Evolutionary conservation across 2,797 vertebrate genomes (phyloP).

Genomic region (Mionectes olivaceus): DNA sequence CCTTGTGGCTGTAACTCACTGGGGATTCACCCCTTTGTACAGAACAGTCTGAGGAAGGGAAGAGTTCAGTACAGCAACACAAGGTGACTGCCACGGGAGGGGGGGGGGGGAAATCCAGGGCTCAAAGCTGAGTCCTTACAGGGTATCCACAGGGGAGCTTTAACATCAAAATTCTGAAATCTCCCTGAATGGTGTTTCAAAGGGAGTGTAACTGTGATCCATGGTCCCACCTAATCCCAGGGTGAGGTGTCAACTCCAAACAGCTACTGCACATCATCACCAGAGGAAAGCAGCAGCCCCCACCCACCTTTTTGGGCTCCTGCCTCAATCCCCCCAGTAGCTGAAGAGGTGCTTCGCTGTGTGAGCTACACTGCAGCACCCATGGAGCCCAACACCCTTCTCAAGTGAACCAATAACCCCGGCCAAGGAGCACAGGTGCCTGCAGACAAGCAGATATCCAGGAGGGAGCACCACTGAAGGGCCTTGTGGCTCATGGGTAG

Average conservation of each 20-base stretch:
- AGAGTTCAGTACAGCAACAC: not conserved
- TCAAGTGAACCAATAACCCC: accelerated
- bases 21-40: not conserved
- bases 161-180: not conserved
- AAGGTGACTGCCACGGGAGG: not conserved
- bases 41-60: not conserved
- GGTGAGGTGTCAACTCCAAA: not conserved
- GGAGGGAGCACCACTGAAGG: not conserved
- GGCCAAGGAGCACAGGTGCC: not conserved
- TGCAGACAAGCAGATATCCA: not conserved
- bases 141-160: not conserved
- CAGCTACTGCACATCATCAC: not conserved
- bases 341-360: accelerated
- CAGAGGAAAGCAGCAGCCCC: not conserved
- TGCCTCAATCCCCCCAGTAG: not conserved
- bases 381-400: not conserved
- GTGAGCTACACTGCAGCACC: not conserved
- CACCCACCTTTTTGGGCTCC: accelerated
- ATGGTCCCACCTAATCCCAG: not conserved
- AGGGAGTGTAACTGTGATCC: not conserved
- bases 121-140: not conserved
- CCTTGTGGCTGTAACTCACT: not conserved
- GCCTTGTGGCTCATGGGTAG: not conserved
- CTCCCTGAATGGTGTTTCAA: not conserved
- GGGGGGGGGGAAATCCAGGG: not conserved